Conservation (phyloP, 2,113 vertebrate species). For the Opisthocomus hoazin region DNA sequence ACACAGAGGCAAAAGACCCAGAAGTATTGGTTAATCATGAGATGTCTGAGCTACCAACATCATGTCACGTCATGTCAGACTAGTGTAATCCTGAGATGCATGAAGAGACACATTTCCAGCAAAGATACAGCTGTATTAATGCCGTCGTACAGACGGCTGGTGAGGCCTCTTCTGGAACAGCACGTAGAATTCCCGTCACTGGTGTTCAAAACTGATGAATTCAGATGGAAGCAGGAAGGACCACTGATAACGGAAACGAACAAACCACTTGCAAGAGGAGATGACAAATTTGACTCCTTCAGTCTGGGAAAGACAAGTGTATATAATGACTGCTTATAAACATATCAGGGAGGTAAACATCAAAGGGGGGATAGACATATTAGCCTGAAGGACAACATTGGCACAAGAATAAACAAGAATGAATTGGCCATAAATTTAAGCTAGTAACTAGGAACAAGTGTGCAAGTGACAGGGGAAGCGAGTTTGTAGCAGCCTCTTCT, state of each 20-base stretch:
- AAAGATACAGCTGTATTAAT: background rate
- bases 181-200: background rate
- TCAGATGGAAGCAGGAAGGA: background rate
- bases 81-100: background rate
- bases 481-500: background rate
- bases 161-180: background rate
- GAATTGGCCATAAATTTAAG: background rate
- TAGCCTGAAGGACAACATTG: background rate
- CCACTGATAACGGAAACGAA: background rate
- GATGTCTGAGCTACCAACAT: background rate
- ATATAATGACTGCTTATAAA: background rate
- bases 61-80: background rate
- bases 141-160: background rate
- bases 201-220: background rate
- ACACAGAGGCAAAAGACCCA: background rate
- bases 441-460: background rate
- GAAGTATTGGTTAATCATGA: background rate
- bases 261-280: background rate
- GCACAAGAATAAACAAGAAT: background rate
- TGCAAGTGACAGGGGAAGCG: background rate
- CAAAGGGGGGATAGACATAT: background rate
- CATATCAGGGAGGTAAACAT: background rate
- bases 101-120: background rate
- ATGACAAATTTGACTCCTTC: background rate
- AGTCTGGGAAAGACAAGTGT: background rate